Evolutionary conservation across 2,888 invertebrate species (phyloP).

Genomic region (Drosophila anceps): DNA sequence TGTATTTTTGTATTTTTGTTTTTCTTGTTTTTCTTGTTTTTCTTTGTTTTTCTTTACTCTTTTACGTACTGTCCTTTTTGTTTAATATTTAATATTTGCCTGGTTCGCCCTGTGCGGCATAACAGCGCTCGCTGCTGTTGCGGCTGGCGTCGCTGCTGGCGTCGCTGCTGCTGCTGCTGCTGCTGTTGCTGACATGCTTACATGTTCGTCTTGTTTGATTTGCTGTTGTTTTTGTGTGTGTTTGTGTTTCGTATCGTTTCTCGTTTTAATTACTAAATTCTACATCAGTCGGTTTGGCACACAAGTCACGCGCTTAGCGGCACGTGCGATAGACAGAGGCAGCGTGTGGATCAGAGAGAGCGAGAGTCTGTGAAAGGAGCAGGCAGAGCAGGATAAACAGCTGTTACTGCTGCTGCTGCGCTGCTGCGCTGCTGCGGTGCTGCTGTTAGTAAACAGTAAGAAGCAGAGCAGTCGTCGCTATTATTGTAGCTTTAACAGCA

Average conservation of each 20-base stretch:
- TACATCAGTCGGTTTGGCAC: conserved; percentile 86
- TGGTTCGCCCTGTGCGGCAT: conserved; percentile 23
- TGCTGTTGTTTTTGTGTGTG: conserved; percentile 19
- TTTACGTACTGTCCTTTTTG: conserved; percentile 27
- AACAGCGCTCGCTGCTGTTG: neutral
- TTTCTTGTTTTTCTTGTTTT: neutral
- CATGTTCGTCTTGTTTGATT: conserved; percentile 47
- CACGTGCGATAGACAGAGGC: conserved; percentile 45
- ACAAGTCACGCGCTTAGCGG: conserved; percentile 80
- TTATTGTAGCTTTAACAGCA: neutral
- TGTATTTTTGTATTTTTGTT: conserved; percentile 2
- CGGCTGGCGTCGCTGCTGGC: neutral
- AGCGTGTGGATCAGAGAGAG: conserved; percentile 4
- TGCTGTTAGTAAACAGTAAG: neutral
- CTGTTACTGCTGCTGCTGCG: neutral
- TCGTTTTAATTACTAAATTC: conserved; percentile 76
- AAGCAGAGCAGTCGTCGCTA: neutral
- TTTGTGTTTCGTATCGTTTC: conserved; percentile 36
- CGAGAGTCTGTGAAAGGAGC: neutral
- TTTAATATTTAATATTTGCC: conserved; percentile 3
- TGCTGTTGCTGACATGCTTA: conserved; percentile 12
- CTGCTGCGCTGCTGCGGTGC: no score
- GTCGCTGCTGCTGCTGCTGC: neutral
- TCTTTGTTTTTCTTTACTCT: conserved; percentile 2
- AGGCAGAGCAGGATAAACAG: neutral